Base-by-base conservation (phyloP, 53 echinoderm and acorn worm species). In the Holothuria scabra region DNA sequence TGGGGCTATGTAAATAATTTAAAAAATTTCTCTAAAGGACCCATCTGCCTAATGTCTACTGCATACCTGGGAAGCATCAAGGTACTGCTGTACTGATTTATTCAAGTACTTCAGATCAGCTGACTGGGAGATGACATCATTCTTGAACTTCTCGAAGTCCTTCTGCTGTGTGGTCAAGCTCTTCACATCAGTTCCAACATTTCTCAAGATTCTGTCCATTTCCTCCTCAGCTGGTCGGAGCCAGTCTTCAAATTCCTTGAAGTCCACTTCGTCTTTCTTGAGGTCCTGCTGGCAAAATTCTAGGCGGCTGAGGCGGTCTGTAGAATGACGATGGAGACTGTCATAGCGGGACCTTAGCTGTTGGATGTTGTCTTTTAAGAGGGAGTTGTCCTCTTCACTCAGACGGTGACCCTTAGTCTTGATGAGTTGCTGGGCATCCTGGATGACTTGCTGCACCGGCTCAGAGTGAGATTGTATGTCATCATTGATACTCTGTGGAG, bases 21-120 rank as follows among this genome's bases (percentile, higher is more conserved):
- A n/a, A n/a, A n/a, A n/a, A n/a, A n/a, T n/a, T n/a, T n/a, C n/a
- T n/a, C n/a, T n/a, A n/a, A n/a, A n/a, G n/a, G n/a, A n/a, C n/a
- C 65, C 14, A 28, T 64, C 20, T 24, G 28, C 20, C 10, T n/a
- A 63, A 63, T 63, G n/a, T 20, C 64, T 29, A 28, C 31, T 64
- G 31, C 65, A 28, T 76, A 79, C 65, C 86, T 79, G 79, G 79
- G 52, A 14, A 19, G 65, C 41, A 38, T 87, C 72, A 63, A 92
- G 66, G 85, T 90, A 95, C 66, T 92, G 90, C 63, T 90, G 90
- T 20, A 84, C 87, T 20, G 94, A 91, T 82, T 92, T 99, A 84
- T 93, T 91, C 85, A 92, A 84, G 80, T 92, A 91, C 64, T 93
- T 99, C 60, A 99, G 87, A 71, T 97, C 94, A 3, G 99, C 99